Evolutionary conservation across 1,140 invertebrate genomes (phyloP), one percentile per base, ranked within the genome.

Genomic region (Pissodes strobi): DNA sequence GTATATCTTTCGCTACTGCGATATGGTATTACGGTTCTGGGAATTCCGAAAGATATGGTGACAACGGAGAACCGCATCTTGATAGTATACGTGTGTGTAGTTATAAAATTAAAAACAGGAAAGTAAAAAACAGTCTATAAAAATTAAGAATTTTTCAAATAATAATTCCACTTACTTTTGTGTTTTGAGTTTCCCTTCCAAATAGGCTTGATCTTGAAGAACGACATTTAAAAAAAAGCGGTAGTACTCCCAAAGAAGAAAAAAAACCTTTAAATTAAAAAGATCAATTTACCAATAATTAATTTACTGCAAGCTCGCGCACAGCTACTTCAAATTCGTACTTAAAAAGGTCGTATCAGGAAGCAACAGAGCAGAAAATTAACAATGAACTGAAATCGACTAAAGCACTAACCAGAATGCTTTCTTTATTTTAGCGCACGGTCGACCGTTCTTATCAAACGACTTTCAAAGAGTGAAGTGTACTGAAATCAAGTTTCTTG

Each of bases 151-250:
- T n/a, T n/a, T n/a, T n/a, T n/a, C n/a, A n/a, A n/a, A n/a, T n/a
- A n/a, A n/a, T n/a, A n/a, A n/a, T n/a, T n/a, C n/a, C n/a, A 86
- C 86, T 87, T 75, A 88, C 86, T 87, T 82, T 86, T 85, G 68
- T 88, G 86, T 69, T 86, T 87, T 3, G 85, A 85, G 75, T 83
- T 85, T 70, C 80, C 86, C 69, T 84, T 87, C 85, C 84, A 87
- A 70, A 88, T 83, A 71, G 82, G 61, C 34, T 56, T 64, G 27
- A 57, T 83, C 68, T 85, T 82, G 53, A 88, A 79, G 69, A 87
- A 83, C 10, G 85, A 85, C 78, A 84, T 84, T 63, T 57, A 55
- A 41, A 55, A 37, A 37, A 38, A 34, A n/a, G n/a, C n/a, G n/a
- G n/a, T n/a, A n/a, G n/a, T n/a, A n/a, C n/a, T n/a, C n/a, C n/a